Evolutionary conservation across 2,113 vertebrate genomes (phyloP).

Genomic region (Stegostoma tigrinum): DNA sequence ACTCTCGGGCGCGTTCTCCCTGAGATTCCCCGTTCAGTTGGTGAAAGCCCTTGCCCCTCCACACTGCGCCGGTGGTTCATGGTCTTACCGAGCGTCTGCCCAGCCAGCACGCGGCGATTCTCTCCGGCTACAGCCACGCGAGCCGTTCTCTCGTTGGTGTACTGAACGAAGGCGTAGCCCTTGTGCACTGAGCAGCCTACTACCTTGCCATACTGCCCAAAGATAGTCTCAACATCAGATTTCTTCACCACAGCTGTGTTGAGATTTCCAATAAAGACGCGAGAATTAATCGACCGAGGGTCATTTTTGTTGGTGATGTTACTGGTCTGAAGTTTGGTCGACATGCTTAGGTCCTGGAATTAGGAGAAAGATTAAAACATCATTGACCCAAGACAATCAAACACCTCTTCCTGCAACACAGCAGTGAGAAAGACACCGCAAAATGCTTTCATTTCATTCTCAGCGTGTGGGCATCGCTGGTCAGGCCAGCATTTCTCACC

Average conservation of each 20-base stretch:
- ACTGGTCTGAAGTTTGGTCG: slow-evolving; percentile 84
- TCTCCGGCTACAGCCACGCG: slow-evolving; percentile 81
- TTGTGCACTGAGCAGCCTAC: slow-evolving; percentile 85
- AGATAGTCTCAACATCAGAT: slow-evolving; percentile 84
- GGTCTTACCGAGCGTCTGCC: slow-evolving; percentile 77
- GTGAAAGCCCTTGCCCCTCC: not conserved
- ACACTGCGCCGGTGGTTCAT: not conserved
- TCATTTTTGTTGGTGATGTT: slow-evolving; percentile 96
- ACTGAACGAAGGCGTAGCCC: slow-evolving; percentile 90
- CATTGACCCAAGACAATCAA: not conserved
- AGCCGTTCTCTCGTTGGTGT: slow-evolving; percentile 79
- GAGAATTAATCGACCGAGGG: slow-evolving; percentile 86
- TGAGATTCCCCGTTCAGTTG: not conserved
- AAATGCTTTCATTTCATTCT: no score
- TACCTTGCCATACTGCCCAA: slow-evolving; percentile 83
- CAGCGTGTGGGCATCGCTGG: no score
- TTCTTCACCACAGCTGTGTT: slow-evolving; percentile 91
- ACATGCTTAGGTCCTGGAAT: slow-evolving; percentile 66
- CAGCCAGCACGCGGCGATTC: slow-evolving; percentile 79
- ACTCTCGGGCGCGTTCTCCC: not conserved
- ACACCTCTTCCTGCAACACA: not conserved
- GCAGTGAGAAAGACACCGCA: no score
- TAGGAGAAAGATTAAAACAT: slow-evolving; percentile 29
- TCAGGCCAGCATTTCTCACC: no score
- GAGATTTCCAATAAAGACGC: slow-evolving; percentile 92